These are phyloP conservation scores for Ctenodactylus gundi DNA, from an alignment of 2,113 vertebrate species.

Conservation along the genomic window DNA sequence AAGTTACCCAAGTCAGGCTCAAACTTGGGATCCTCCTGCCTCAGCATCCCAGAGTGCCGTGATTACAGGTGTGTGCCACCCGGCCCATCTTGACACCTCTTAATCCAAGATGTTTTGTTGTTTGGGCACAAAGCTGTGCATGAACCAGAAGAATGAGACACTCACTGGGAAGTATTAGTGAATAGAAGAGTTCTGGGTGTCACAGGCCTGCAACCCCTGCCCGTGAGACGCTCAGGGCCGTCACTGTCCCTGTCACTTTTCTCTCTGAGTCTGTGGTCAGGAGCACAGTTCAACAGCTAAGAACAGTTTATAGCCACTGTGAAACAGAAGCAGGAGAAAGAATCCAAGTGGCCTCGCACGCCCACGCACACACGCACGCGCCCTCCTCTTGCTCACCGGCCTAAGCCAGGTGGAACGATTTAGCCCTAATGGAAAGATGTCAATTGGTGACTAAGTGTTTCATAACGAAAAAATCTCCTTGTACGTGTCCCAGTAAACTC, in stretches of 20 bases:
- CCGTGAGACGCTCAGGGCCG: not conserved
- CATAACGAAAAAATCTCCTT: constrained; percentile 57
- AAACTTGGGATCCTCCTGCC: too few species aligned
- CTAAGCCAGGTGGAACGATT: constrained; percentile 62
- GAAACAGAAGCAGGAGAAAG: constrained; percentile 55
- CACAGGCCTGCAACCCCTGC: not conserved
- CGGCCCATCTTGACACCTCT: too few species aligned
- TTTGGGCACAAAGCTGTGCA: not conserved
- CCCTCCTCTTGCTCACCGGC: not conserved
- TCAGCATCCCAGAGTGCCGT: too few species aligned
- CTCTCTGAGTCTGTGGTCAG: not conserved
- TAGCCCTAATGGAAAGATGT: constrained; percentile 74
- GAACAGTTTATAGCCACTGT: not conserved
- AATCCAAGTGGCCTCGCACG: not conserved
- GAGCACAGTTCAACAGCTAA: not conserved
- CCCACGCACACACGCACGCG: too few species aligned
- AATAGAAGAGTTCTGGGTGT: not conserved
- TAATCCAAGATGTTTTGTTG: constrained; percentile 8
- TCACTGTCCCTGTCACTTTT: not conserved
- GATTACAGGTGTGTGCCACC: too few species aligned
- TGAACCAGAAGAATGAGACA: not conserved
- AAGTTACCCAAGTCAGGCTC: too few species aligned
- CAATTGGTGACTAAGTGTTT: constrained; percentile 76
- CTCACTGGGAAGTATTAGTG: not conserved
- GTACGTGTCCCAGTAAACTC: constrained; percentile 59